A percentile compares a stretch with the other conserved stretches of the same genome.
Conservation (phyloP, 2,797 vertebrate species). For the Poecilia velifera region DNA sequence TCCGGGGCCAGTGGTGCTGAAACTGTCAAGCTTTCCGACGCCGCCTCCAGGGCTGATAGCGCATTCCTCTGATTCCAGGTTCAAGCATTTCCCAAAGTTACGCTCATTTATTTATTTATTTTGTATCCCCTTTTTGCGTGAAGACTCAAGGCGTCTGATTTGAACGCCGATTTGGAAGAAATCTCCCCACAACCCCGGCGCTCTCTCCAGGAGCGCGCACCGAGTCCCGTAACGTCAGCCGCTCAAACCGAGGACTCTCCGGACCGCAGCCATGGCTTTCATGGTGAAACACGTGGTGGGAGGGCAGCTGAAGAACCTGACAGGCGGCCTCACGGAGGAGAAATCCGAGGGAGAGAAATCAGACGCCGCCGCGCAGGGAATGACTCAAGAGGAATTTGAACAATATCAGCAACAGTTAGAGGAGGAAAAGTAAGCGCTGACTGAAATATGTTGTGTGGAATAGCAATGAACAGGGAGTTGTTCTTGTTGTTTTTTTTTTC, state of each 20-base stretch:
- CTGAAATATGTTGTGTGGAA: conserved; percentile 29
- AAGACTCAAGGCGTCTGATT: conserved; percentile 13
- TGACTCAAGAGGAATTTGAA: conserved; percentile 96
- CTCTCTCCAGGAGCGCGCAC: conserved; percentile 46
- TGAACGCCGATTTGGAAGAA: conserved; percentile 31
- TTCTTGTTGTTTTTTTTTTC: background rate
- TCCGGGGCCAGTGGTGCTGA: conserved; percentile 76
- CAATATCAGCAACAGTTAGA: conserved; percentile 96
- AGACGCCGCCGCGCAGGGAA: conserved; percentile 89
- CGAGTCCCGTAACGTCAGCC: conserved; percentile 35
- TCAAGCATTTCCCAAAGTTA: background rate
- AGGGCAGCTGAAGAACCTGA: conserved; percentile 96
- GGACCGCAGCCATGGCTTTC: conserved; percentile 87
- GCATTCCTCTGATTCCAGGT: background rate
- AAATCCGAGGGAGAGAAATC: conserved; percentile 90
- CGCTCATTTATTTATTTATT: background rate
- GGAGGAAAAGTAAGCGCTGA: conserved; percentile 92
- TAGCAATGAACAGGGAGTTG: conserved; percentile 14
- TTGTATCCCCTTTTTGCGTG: background rate
- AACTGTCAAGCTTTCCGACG: conserved; percentile 25
- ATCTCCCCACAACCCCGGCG: conserved; percentile 21
- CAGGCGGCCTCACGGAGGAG: conserved; percentile 92
- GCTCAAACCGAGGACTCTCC: conserved; percentile 32
- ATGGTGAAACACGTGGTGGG: conserved; percentile 98
- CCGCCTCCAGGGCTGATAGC: background rate